Base-by-base conservation (phyloP, 2,888 invertebrate genomes). In the Acrobasis repandana region DNA sequence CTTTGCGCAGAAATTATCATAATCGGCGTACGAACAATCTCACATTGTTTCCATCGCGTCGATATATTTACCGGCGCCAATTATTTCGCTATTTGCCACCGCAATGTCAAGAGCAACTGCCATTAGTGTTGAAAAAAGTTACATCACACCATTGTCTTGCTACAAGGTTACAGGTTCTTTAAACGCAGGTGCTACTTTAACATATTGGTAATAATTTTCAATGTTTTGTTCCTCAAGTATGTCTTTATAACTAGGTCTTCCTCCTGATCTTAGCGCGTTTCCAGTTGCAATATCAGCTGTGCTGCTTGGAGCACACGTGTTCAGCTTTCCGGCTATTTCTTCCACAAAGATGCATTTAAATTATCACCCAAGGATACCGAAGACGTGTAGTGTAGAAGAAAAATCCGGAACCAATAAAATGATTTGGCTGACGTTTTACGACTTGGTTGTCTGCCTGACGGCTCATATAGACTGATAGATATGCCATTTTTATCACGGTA, bases 81-180 rank as follows among this genome's bases (percentile, higher is more conserved):
- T 54, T 54, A 54, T 54, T 54, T 54, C 11, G 54, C 54, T 54
- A 54, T 38, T 43, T 54, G 38, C 54, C 52, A 36, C 54, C 51
- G 51, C 54, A 54, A 54, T 54, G 54, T 38, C 54, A 54, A 38
- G 38, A 54, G 18, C 36, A 36, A 11, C 10, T 33, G 34, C 6
- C n/a, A 20, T 54, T 20, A 38, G 20, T 18, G 38, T 20, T 54
- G 54, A 20, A 54, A 36, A 28, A 54, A 20, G 54, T 54, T 54
- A 38, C 18, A 54, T 54, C 38, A 28, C 50, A n/a, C 28, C 9
- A 54, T 54, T 38, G 54, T 18, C 38, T 20, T 11, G 8, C 9
- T 15, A 14, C 51, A 51, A 50, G 50, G 50, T 28, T 50, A 50
- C 14, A 14, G 11, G 43, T 6, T 38, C 11, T 38, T 5, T 11